Evolutionary conservation across 2,113 vertebrate genomes (phyloP), one percentile per base, ranked within the genome.

Genomic region (Alligator sinensis): DNA sequence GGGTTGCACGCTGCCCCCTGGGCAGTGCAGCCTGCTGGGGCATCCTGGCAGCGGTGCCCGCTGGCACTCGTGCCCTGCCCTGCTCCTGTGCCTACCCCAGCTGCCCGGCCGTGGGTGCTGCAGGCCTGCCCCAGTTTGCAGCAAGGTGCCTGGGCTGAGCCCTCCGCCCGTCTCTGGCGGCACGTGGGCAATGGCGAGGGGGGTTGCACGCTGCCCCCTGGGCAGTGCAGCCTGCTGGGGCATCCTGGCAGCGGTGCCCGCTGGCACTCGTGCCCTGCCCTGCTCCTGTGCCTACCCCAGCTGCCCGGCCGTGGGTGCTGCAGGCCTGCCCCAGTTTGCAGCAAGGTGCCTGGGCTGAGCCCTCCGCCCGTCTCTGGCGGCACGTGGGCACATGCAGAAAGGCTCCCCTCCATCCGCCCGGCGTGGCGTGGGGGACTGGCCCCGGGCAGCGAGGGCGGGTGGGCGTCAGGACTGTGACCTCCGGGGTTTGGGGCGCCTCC

Each of bases 111-210:
- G 5, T 34, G 68, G 3, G 3, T 13, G 19, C 21, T 24, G 11
- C 18, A 11, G 3, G 47, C 47, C 47, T 47, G 47, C 47, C 47
- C 47, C 47, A 47, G 8, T 47, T 47, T 47, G 47, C 47, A 47
- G 47, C 47, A 47, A 47, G 47, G 47, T 47, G 47, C 47, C 47
- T 47, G 47, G 47, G 47, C 38, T 47, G 38, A 47, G 38, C 38
- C 38, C 38, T 47, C 38, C 38, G 8, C 38, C 38, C 8, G 38
- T 47, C 6, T 47, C 38, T 6, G 38, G 38, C 38, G 38, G 38
- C 38, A 47, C 6, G 38, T 47, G 0, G 1, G 93, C 61, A 9
- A 12, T 59, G 58, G 0, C 2, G 38, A 55, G 7, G 5, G 61
- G 83, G 70, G 24, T 5, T 57, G 24, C 7, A 38, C 16, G 25